A percentile compares a stretch with the other conserved stretches of the same genome.
Evolutionary conservation across 1,140 invertebrate genomes (phyloP).

Genomic region (Dryas iulia): DNA sequence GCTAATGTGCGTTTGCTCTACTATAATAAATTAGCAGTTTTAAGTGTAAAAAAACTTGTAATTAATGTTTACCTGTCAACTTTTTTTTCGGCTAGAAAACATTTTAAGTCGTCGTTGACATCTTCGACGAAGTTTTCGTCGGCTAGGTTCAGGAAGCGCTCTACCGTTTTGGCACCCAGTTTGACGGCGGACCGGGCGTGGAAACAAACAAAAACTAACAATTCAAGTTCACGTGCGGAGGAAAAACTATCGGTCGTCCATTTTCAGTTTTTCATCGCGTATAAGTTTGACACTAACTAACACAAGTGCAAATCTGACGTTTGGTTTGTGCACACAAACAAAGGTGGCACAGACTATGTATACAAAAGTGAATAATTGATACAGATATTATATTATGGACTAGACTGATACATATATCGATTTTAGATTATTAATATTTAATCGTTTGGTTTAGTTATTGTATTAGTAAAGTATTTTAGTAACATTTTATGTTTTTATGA

Average conservation of each 20-base stretch:
- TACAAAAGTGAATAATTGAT: not conserved
- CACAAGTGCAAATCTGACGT: slow-evolving; percentile 31
- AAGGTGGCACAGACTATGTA: not conserved
- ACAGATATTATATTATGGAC: no score
- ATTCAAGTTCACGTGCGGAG: slow-evolving; percentile 58
- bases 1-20: not conserved
- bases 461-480: no score
- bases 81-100: slow-evolving; percentile 70
- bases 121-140: slow-evolving; percentile 75
- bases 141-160: slow-evolving; percentile 71
- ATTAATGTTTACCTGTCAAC: slow-evolving; percentile 76
- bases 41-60: slow-evolving; percentile 13
- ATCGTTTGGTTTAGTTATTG: no score
- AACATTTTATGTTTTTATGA: no score
- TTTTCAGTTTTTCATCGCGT: slow-evolving; percentile 63
- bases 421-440: no score
- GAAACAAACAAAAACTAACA: slow-evolving; percentile 55
- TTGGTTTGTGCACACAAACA: slow-evolving; percentile 20
- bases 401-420: no score
- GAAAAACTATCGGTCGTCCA: slow-evolving; percentile 65
- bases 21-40: not conserved
- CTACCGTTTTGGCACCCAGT: slow-evolving; percentile 78
- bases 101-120: slow-evolving; percentile 77
- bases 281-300: slow-evolving; percentile 32
- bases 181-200: slow-evolving; percentile 59